Percentiles rank a stretch among this genome's conserved stretches.
phyloP scores from a whole-genome alignment of 2,888 invertebrate genomes.

The Brachyopa scutellaris region DNA sequence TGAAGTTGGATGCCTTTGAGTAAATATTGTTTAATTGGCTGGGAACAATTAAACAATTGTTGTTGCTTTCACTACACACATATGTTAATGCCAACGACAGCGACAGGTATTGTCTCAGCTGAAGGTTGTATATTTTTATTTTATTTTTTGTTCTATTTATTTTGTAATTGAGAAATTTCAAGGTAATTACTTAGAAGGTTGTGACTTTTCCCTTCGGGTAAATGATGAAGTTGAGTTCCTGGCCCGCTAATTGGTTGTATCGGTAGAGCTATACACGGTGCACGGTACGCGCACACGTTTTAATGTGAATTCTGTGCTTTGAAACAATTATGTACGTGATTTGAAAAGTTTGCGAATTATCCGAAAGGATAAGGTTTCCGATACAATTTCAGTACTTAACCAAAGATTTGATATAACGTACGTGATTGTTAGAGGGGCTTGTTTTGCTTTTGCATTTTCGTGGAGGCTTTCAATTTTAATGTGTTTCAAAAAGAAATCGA shows the following conservation, averaged over 20 bases:
- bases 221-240: conserved; percentile 7
- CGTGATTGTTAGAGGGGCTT: background rate
- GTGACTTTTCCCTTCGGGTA: conserved; percentile 2
- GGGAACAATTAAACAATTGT: conserved; percentile 57
- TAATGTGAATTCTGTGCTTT: conserved; percentile 42
- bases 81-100: conserved; percentile 40
- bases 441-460: too few species aligned
- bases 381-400: background rate
- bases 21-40: conserved; percentile 72
- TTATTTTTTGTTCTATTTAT: conserved; percentile 35
- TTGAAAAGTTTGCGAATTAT: conserved; percentile 67
- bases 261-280: too few species aligned
- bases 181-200: conserved; percentile 70
- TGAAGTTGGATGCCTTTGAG: conserved; percentile 54
- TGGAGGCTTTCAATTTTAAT: too few species aligned
- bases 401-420: conserved; percentile 12
- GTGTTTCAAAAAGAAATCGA: too few species aligned
- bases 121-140: background rate
- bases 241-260: conserved; percentile 59
- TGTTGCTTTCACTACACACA: conserved; percentile 17
- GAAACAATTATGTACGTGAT: conserved; percentile 59
- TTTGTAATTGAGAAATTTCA: conserved; percentile 70
- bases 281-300: conserved; percentile 41
- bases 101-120: conserved; percentile 7
- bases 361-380: conserved; percentile 35